phyloP scores from a whole-genome alignment of 2,113 vertebrate species.

The Amblyornis subalaris region DNA sequence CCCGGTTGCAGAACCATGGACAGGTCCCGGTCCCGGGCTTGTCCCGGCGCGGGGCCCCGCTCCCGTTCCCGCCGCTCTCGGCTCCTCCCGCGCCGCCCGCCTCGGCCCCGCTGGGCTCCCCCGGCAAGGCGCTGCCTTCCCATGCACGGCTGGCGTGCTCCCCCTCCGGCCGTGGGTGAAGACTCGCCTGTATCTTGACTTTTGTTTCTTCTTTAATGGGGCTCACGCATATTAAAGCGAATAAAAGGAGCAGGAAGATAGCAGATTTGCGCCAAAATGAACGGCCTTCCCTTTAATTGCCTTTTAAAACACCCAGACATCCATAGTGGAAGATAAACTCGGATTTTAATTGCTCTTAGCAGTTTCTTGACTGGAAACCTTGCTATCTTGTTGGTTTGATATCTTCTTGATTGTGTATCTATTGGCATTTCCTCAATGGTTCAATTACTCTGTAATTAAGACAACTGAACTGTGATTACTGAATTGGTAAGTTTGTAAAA shows the following conservation, averaged over 20 bases:
- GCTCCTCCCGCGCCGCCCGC: not conserved
- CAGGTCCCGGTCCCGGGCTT: not conserved
- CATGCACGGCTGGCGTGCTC: not conserved
- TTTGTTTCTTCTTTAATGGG: not conserved
- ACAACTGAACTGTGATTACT: not conserved
- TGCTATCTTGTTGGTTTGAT: not conserved
- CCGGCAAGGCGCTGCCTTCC: not conserved
- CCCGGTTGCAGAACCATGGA: not conserved
- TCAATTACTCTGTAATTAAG: not conserved
- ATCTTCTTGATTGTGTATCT: not conserved
- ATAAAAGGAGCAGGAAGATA: fast-evolving
- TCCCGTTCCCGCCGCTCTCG: not conserved
- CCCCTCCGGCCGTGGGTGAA: not conserved
- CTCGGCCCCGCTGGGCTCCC: not conserved
- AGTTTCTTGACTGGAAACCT: not conserved
- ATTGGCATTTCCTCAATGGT: not conserved
- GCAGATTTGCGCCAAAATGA: not conserved
- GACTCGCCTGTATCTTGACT: not conserved
- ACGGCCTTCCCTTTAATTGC: not conserved
- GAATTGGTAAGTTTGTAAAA: not conserved
- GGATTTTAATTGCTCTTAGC: not conserved
- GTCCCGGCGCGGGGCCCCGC: not conserved
- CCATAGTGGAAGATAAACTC: not conserved
- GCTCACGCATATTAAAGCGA: fast-evolving
- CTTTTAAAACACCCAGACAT: not conserved